Conservation (phyloP, 1,140 invertebrate genomes). For the Copidosoma floridanum region DNA sequence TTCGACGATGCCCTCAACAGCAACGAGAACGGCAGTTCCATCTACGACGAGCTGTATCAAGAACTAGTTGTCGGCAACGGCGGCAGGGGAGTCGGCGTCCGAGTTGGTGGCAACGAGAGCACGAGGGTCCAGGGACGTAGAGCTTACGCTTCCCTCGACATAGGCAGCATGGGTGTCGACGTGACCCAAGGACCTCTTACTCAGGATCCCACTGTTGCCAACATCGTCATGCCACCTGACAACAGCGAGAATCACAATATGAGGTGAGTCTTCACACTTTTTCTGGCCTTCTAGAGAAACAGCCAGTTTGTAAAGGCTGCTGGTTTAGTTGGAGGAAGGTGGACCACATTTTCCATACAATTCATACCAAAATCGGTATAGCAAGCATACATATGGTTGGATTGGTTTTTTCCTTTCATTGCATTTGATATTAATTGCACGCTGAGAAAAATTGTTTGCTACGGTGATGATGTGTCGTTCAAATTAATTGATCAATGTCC, state of each 20-base stretch:
- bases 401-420: too few species aligned
- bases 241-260: constrained; percentile 64
- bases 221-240: constrained; percentile 58
- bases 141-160: constrained; percentile 65
- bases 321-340: too few species aligned
- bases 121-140: constrained; percentile 59
- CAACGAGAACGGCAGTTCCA: constrained; percentile 61
- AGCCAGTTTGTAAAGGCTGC: too few species aligned
- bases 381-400: too few species aligned
- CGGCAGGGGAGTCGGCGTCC: constrained; percentile 51
- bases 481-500: too few species aligned
- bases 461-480: too few species aligned
- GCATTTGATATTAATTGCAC: too few species aligned
- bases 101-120: constrained; percentile 38
- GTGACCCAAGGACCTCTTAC: constrained; percentile 63
- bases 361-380: too few species aligned
- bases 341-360: too few species aligned
- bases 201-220: constrained; percentile 56
- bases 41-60: constrained; percentile 63
- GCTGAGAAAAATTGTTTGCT: too few species aligned
- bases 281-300: too few species aligned
- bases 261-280: constrained; percentile 46
- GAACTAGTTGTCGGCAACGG: constrained; percentile 60
- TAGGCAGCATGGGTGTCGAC: constrained; percentile 72
- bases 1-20: constrained; percentile 78